phyloP scores from a whole-genome alignment of 2,113 vertebrate species.

The Triplophysa siluroides region DNA sequence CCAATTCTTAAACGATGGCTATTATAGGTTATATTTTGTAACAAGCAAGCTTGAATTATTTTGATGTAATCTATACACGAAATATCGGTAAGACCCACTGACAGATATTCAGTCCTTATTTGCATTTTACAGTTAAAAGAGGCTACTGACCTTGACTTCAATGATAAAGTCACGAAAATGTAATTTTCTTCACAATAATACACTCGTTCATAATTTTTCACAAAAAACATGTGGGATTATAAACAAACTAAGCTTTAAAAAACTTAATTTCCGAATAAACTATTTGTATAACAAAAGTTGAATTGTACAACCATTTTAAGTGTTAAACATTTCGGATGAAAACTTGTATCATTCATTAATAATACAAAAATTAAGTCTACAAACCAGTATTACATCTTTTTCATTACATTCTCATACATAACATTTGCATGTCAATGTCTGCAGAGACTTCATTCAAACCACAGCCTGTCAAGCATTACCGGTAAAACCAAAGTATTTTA shows the following conservation, averaged over 20 bases:
- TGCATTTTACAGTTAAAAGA: not conserved
- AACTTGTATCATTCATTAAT: no score
- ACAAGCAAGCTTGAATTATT: not conserved
- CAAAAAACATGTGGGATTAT: not conserved
- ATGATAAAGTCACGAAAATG: not conserved
- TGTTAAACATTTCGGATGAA: no score
- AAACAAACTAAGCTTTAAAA: not conserved
- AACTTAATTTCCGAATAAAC: not conserved
- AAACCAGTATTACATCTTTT: no score
- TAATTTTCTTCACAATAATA: not conserved
- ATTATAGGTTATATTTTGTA: not conserved
- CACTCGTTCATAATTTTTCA: not conserved
- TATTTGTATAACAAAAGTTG: no score
- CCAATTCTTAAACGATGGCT: no score
- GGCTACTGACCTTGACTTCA: constrained; percentile 16
- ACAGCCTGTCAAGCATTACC: constrained; percentile 2
- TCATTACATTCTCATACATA: not conserved
- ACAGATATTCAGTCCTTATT: constrained; percentile 10
- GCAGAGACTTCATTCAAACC: constrained; percentile 31
- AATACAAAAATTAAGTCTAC: no score
- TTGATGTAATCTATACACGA: not conserved
- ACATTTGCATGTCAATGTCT: not conserved
- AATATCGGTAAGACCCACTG: not conserved
- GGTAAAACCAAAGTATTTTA: not conserved
- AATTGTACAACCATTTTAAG: no score